These are phyloP conservation scores for Blera fallax DNA, from an alignment of 2,888 invertebrate species.

Conservation along the genomic window DNA sequence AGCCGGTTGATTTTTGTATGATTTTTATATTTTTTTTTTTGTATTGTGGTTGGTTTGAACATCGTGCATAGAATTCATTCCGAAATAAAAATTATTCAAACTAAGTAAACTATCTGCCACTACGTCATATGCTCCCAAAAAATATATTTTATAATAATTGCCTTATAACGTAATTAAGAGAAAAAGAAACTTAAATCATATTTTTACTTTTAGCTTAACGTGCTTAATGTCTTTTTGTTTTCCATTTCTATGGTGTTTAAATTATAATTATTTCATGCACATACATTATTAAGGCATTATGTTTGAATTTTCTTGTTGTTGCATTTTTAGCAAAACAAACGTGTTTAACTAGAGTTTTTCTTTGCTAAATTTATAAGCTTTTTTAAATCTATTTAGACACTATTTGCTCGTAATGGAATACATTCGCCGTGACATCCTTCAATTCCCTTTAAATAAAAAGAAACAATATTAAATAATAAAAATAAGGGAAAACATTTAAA, in stretches of 20 bases:
- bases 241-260: slow-evolving; percentile 60
- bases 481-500: slow-evolving; percentile 71
- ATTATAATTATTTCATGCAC: slow-evolving; percentile 64
- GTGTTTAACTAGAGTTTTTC: slow-evolving; percentile 12
- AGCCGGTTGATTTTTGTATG: slow-evolving; percentile 27
- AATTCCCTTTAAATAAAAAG: slow-evolving; percentile 80
- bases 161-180: slow-evolving; percentile 37
- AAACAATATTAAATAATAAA: slow-evolving; percentile 74
- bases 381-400: slow-evolving; percentile 81
- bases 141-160: slow-evolving; percentile 29
- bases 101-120: slow-evolving; percentile 59
- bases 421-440: slow-evolving; percentile 84
- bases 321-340: neutral
- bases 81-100: slow-evolving; percentile 59
- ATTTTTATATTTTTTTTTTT: slow-evolving; percentile 7
- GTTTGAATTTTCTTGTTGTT: neutral
- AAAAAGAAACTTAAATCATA: slow-evolving; percentile 47
- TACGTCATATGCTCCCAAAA: slow-evolving; percentile 51
- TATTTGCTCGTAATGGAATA: slow-evolving; percentile 85
- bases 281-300: slow-evolving; percentile 32
- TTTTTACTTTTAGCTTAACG: slow-evolving; percentile 57
- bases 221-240: slow-evolving; percentile 70
- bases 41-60: slow-evolving; percentile 50
- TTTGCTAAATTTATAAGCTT: slow-evolving; percentile 41
- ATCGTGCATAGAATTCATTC: slow-evolving; percentile 70